phyloP scores from a whole-genome alignment of 2,113 vertebrate genomes.

The Triplophysa siluroides region DNA sequence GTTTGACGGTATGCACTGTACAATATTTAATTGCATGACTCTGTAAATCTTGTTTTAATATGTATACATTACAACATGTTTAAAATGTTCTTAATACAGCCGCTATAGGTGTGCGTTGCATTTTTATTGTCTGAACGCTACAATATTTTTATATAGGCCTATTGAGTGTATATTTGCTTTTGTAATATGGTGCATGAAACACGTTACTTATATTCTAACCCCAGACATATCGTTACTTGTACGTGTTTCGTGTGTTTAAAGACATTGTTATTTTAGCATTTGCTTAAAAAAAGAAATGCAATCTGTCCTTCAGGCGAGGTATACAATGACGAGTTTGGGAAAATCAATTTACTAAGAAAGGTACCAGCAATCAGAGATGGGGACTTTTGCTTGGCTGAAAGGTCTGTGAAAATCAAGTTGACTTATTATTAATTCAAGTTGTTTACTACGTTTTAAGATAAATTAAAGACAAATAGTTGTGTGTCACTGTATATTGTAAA shows the following conservation, averaged over 20 bases:
- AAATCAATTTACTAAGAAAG: slow-evolving; percentile 77
- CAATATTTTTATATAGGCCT: too few species aligned
- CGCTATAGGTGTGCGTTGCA: too few species aligned
- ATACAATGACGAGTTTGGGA: slow-evolving; percentile 75
- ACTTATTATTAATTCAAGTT: too few species aligned
- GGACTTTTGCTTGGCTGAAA: slow-evolving; percentile 84
- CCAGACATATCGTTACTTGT: not conserved
- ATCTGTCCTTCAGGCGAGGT: slow-evolving; percentile 74
- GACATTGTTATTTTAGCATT: not conserved
- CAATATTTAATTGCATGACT: too few species aligned
- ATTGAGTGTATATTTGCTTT: too few species aligned
- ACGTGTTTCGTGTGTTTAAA: not conserved
- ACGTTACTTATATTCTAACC: too few species aligned
- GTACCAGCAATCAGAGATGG: slow-evolving; percentile 86
- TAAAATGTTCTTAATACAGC: too few species aligned
- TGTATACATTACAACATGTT: too few species aligned
- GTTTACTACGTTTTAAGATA: too few species aligned
- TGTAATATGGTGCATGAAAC: too few species aligned
- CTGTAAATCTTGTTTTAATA: too few species aligned
- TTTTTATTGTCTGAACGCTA: too few species aligned
- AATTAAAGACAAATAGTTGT: not conserved
- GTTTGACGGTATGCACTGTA: slow-evolving; percentile 67
- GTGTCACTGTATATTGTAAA: not conserved
- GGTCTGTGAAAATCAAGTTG: slow-evolving; percentile 68
- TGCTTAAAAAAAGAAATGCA: not conserved